Base-by-base conservation (phyloP, 2,888 invertebrate species). In the Ormia ochracea region DNA sequence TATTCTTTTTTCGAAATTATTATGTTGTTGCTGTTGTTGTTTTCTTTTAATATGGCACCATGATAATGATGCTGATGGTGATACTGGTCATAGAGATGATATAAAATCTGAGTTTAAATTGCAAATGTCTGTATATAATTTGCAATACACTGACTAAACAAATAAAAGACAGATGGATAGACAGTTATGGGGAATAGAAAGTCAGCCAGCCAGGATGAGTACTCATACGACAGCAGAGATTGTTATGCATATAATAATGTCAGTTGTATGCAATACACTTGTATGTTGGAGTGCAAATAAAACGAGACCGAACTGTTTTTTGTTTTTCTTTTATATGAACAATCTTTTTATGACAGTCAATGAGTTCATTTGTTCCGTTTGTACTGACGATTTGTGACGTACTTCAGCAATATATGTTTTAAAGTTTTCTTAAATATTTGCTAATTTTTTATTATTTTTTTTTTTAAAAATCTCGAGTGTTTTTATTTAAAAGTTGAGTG, bases 121-220 rank as follows among this genome's bases (percentile, higher is more conserved):
- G 80, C 82, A 78, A 76, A 82, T 82, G 81, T 82, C 43, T 73
- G 69, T 78, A 78, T 73, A 81, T 77, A 81, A 82, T 82, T 78
- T 82, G 81, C 72, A 75, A 81, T 80, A 58, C 80, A 70, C 72
- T 68, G 69, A 45, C 75, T 82, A 76, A 80, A 70, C 78, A 82
- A 78, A 79, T 66, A 82, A 59, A 70, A 45, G 61, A 70, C 26
- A 58, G 50, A 61, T n/a, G 14, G 19, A 5, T 58, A 26, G 19
- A 26, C 31, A 45, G 45, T 45, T 33, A 17, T 14, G 0, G 31
- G 41, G 31, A n/a, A n/a, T 28, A 58, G 36, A 19, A 36, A 56
- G 23, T 23, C 23, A 33, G 23, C 7, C 28, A 48, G 41, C 7
- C 28, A 48, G 41, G 31, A 36, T 14, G 28, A 17, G 14, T 12